Conservation (phyloP, 2,113 vertebrate genomes). For the Centrocercus urophasianus region DNA sequence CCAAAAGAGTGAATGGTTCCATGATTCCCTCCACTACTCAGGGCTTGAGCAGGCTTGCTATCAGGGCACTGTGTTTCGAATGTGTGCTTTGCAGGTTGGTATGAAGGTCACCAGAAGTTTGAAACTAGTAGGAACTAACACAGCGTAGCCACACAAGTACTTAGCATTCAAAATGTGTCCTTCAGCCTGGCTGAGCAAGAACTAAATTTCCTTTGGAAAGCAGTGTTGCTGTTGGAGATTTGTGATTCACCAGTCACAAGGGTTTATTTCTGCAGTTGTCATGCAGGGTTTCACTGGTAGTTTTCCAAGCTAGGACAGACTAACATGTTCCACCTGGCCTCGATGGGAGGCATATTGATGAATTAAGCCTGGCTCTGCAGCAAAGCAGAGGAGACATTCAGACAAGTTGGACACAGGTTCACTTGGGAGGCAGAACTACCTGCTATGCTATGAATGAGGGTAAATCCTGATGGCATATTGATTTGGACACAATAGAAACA, state of each 20-base stretch:
- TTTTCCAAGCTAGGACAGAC: not conserved
- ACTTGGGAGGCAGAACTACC: not conserved
- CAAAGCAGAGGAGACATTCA: not conserved
- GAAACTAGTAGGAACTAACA: not conserved
- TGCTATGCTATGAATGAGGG: not conserved
- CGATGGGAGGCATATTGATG: not conserved
- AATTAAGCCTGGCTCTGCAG: not conserved
- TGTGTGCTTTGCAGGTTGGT: not conserved
- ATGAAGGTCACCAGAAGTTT: not conserved
- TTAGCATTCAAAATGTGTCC: not conserved
- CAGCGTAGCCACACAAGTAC: accelerated
- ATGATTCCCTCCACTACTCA: not conserved
- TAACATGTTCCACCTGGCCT: not conserved
- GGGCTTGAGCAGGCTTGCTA: not conserved
- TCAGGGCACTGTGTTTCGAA: not conserved
- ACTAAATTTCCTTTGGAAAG: not conserved
- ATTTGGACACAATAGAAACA: not conserved
- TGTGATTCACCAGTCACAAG: not conserved
- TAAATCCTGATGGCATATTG: not conserved
- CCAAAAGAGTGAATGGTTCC: not conserved
- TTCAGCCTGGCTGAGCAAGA: not conserved
- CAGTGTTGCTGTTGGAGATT: not conserved
- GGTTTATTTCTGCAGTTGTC: not conserved
- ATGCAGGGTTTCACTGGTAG: not conserved
- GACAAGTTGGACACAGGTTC: accelerated